Percentiles rank a stretch among this genome's conserved stretches.
These are phyloP conservation scores for Gymnothorax javanicus DNA, from an alignment of 2,797 vertebrate species.

Conservation along the genomic window DNA sequence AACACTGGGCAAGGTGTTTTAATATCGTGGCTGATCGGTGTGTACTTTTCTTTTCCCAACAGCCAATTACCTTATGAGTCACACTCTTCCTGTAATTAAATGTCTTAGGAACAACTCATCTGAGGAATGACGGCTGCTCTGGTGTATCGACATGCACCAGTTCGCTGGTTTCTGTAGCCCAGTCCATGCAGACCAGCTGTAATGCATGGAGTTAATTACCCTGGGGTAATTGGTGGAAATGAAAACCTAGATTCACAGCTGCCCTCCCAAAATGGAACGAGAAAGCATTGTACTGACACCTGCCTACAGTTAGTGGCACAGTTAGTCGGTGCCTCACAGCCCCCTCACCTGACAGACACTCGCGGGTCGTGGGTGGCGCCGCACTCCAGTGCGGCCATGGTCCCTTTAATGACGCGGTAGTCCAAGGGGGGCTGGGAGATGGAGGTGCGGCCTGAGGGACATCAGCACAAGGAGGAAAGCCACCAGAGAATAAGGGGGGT, in stretches of 20 bases:
- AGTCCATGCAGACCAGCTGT: neutral
- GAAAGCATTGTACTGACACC: neutral
- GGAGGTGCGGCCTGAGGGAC: slow-evolving; percentile 77
- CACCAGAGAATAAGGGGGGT: neutral
- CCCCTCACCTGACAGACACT: slow-evolving; percentile 57
- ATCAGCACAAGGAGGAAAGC: neutral
- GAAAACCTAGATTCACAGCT: neutral
- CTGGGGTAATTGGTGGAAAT: neutral
- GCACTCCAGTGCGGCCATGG: slow-evolving; percentile 83
- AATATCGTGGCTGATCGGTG: no score
- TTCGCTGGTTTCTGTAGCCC: no score
- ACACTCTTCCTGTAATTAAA: no score
- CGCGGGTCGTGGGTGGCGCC: slow-evolving; percentile 85
- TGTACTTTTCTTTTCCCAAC: neutral
- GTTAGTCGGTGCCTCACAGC: no score
- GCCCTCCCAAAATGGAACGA: neutral
- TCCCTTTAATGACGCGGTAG: slow-evolving; percentile 91
- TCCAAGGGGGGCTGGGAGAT: slow-evolving; percentile 84
- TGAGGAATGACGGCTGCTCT: neutral
- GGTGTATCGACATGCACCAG: neutral
- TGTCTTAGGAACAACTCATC: no score
- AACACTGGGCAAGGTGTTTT: no score
- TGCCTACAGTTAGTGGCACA: neutral
- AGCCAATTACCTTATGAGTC: neutral
- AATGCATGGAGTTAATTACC: neutral